Base-by-base conservation (phyloP, 2,888 invertebrate species). In the Amphimallon solstitiale region DNA sequence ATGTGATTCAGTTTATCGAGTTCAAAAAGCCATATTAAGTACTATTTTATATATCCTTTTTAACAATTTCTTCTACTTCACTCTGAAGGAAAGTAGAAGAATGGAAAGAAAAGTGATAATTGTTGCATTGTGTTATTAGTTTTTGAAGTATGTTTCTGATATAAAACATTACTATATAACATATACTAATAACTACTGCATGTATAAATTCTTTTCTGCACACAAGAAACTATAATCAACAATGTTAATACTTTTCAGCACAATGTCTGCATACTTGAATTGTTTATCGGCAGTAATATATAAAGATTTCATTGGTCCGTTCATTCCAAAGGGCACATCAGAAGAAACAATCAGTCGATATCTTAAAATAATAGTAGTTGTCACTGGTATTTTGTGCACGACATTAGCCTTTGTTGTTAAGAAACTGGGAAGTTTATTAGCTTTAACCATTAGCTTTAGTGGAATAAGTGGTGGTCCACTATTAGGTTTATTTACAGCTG, bases 301-400 rank as follows among this genome's bases (percentile, higher is more conserved):
- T 74, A 87, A 89, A 76, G 89, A 89, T 75, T 88, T 88, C 71
- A 84, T 89, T 17, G 82, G 84, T 54, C 84, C 84, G 0, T 86
- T 74, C 70, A 83, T 88, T 76, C 85, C 86, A 0, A 80, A 81
- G 49, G 81, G 78, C 46, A 82, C 84, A 0, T 83, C 81, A 17
- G 87, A 87, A 73, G 77, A 80, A 19, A 78, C 83, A 0, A 86
- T 87, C 29, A 86, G 86, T 56, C 83, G 81, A 67, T 84, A 87
- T 48, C 86, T 89, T 85, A 88, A 88, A 81, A 82, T 85, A 70
- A 68, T 82, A 21, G 80, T 82, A 0, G 71, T 83, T 6, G 37
- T 76, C 0, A 63, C 74, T 6, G 95, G 95, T 0, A 78, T 89
- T 0, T 76, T 92, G 14, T 92, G 92, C 15, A 92, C 95, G 71